Percentiles rank a stretch among this genome's conserved stretches.
Evolutionary conservation across 2,113 vertebrate species (phyloP).

Genomic region (Pedetes capensis): DNA sequence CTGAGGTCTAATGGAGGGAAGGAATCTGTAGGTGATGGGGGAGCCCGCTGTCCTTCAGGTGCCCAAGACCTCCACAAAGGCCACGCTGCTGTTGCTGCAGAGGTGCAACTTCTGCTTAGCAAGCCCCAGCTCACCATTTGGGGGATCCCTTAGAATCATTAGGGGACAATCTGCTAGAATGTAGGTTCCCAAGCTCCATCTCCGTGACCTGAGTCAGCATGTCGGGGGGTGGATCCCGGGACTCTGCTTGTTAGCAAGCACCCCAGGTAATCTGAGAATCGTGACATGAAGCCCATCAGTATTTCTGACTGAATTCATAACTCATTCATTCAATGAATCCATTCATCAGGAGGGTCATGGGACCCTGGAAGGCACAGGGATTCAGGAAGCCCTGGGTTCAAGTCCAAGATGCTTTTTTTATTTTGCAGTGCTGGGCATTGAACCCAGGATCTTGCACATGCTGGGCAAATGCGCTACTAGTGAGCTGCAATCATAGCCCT

Average conservation of each 20-base stretch:
- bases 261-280: neutral
- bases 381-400: neutral
- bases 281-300: neutral
- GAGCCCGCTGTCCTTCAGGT: too few relatives aligned
- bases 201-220: neutral
- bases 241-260: neutral
- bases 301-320: neutral
- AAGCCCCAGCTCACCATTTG: rapidly evolving
- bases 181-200: neutral
- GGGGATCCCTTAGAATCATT: rapidly evolving
- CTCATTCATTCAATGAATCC: neutral
- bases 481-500: too few relatives aligned
- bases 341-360: neutral
- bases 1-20: neutral
- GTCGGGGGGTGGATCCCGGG: neutral
- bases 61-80: neutral
- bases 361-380: neutral
- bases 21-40: too few relatives aligned
- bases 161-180: neutral
- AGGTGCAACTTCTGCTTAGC: neutral
- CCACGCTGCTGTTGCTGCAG: rapidly evolving
- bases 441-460: too few relatives aligned
- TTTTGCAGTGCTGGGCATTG: too few relatives aligned
- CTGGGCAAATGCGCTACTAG: too few relatives aligned
- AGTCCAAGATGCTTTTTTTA: too few relatives aligned